Evolutionary conservation across 1,140 invertebrate genomes (phyloP), one percentile per base, ranked within the genome.

Genomic region (Cydia fagiglandana): DNA sequence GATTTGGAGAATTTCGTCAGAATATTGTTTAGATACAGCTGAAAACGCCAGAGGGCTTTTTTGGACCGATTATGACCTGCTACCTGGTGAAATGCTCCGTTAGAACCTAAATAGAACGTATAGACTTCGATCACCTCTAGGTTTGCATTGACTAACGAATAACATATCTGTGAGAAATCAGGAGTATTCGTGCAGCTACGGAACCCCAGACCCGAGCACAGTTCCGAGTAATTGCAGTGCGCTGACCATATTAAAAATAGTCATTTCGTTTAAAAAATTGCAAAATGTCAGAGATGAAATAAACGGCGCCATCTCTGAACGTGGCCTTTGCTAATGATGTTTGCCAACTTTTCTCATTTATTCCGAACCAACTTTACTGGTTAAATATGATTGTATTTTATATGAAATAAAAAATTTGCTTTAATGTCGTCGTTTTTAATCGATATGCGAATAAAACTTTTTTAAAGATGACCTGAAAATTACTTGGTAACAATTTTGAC

Each of bases 331-430:
- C 38, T 70, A 70, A 70, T 70, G 66, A 70, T 70, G 66, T 70
- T 70, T 34, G 30, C 5, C n/a, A 66, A 70, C 66, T 70, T 70
- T 70, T 70, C 66, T 70, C 66, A 70, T 70, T 70, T 70, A 45
- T 70, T 70, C 5, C 17, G 5, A 38, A 56, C 13, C 66, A 70
- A 70, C 34, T 70, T 70, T 10, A n/a, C 66, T 70, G 13, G 56
- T 24, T 17, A 7, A 10, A 70, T 70, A 70, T 70, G 7, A 61
- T 61, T 61, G 56, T 61, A 24, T 24, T 61, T 61, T 24, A 61
- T 61, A 53, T 53, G 50, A 53, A 12, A 24, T 56, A 20, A 56
- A 56, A 56, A 56, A 17, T 6, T 1, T 56, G 38, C 38, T 41
- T 41, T 41, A 10, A 41, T 41, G 1, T 41, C 45, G 45, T 47